Conservation (phyloP, 2,113 vertebrate species). For the Holacanthus passer region DNA sequence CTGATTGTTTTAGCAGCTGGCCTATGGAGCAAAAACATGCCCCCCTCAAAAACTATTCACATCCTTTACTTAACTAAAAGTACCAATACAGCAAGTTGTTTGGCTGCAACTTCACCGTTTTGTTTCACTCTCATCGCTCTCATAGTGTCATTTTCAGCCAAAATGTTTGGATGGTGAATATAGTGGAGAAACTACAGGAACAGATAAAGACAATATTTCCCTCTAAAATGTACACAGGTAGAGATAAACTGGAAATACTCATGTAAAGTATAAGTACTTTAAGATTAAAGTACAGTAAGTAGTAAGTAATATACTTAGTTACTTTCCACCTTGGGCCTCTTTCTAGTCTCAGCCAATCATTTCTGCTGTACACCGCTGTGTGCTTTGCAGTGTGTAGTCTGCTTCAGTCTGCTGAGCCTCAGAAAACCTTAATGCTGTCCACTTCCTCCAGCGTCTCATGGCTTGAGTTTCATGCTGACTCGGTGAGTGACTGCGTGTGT, state of each 20-base stretch:
- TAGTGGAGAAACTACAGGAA: no score
- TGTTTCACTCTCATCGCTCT: neutral
- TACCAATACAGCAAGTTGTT: constrained; percentile 5
- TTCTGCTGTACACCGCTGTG: constrained; percentile 12
- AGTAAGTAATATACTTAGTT: neutral
- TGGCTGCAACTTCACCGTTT: neutral
- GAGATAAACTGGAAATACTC: no score
- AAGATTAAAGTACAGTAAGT: neutral
- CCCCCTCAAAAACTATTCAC: constrained; percentile 30
- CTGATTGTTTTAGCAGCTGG: constrained; percentile 86
- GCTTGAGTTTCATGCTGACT: constrained; percentile 82
- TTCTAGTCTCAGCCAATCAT: constrained; percentile 27
- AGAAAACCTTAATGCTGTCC: constrained; percentile 66
- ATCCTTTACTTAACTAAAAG: constrained; percentile 14
- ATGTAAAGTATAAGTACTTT: neutral
- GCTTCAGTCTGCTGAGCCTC: constrained; percentile 67
- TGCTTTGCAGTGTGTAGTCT: constrained; percentile 41
- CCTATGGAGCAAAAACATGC: constrained; percentile 65
- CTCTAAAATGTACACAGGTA: no score
- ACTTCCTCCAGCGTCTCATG: constrained; percentile 73
- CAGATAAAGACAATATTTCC: no score
- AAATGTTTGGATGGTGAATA: no score
- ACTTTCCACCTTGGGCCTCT: neutral
- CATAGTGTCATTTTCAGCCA: no score
- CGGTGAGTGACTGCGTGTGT: constrained; percentile 13